A percentile compares a stretch with the other conserved stretches of the same genome.
Evolutionary conservation across 1,140 invertebrate species (phyloP).

Genomic region (Drosophila burlai): DNA sequence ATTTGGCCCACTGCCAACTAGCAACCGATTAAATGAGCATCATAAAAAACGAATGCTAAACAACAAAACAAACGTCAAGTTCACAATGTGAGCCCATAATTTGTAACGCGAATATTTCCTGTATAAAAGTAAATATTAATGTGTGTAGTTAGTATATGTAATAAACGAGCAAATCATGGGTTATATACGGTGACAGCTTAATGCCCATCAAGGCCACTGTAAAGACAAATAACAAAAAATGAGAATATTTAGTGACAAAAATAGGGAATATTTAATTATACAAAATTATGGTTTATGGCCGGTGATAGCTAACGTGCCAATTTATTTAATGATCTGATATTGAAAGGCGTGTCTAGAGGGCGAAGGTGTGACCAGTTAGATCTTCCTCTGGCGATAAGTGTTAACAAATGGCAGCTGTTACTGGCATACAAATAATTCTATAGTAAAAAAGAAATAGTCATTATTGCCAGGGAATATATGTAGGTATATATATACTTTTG

Average conservation of each 20-base stretch:
- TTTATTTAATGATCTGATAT: constrained; percentile 42
- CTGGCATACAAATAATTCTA: constrained; percentile 14
- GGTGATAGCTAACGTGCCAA: constrained; percentile 25
- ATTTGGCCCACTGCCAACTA: constrained; percentile 67
- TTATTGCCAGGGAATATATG: neutral
- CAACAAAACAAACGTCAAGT: constrained; percentile 36
- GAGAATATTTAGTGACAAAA: constrained; percentile 38
- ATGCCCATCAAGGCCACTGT: constrained; percentile 56
- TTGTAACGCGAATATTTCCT: constrained; percentile 46
- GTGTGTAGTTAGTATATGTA: constrained; percentile 22
- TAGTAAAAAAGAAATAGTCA: neutral
- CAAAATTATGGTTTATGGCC: constrained; percentile 62
- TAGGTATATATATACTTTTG: neutral
- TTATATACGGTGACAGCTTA: constrained; percentile 57
- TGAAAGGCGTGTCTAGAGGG: neutral
- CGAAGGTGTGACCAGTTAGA: constrained; percentile 14
- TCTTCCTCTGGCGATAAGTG: constrained; percentile 19
- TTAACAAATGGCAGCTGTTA: neutral
- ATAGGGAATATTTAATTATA: constrained; percentile 43
- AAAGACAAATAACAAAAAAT: constrained; percentile 15
- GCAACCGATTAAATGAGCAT: constrained; percentile 60
- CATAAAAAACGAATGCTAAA: constrained; percentile 41
- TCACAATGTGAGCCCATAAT: constrained; percentile 46
- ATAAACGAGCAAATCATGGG: constrained; percentile 22
- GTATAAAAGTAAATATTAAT: constrained; percentile 37